These are phyloP conservation scores for Chloebia gouldiae DNA, from an alignment of 2,113 vertebrate genomes.

Conservation along the genomic window DNA sequence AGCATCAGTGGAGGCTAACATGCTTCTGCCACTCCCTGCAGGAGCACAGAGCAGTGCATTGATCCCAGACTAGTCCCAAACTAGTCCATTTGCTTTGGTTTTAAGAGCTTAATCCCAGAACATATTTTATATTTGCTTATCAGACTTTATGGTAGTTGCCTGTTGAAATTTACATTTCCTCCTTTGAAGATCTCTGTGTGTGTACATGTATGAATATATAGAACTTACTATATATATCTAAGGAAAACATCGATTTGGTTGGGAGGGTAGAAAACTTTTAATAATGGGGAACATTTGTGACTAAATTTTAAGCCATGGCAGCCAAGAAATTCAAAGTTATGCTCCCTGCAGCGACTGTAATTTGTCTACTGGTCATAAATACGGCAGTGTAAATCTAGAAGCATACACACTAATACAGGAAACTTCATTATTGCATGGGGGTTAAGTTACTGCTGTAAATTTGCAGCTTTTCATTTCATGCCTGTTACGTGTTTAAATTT, in stretches of 20 bases:
- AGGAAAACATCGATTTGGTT: background rate
- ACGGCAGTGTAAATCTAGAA: background rate
- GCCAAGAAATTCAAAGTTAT: slow-evolving; percentile 16
- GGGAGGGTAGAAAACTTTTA: background rate
- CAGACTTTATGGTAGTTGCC: background rate
- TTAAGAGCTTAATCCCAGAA: background rate
- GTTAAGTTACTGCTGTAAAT: slow-evolving; percentile 22
- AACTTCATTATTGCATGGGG: background rate
- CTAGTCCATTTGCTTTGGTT: background rate
- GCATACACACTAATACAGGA: background rate
- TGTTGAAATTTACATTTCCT: background rate
- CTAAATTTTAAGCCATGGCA: background rate
- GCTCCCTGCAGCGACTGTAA: background rate
- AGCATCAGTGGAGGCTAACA: background rate
- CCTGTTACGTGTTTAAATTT: slow-evolving; percentile 28
- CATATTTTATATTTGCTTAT: background rate
- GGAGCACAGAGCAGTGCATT: background rate
- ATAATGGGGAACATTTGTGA: background rate
- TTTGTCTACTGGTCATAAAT: slow-evolving; percentile 27
- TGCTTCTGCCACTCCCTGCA: background rate
- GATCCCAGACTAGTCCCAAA: background rate
- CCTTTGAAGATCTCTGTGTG: background rate
- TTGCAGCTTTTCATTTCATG: slow-evolving; percentile 32
- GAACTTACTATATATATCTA: background rate
- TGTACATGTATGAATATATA: background rate